Evolutionary conservation across 2,113 vertebrate species (phyloP), one percentile per base, ranked within the genome.

Genomic region (Dicerorhinus sumatrensis): DNA sequence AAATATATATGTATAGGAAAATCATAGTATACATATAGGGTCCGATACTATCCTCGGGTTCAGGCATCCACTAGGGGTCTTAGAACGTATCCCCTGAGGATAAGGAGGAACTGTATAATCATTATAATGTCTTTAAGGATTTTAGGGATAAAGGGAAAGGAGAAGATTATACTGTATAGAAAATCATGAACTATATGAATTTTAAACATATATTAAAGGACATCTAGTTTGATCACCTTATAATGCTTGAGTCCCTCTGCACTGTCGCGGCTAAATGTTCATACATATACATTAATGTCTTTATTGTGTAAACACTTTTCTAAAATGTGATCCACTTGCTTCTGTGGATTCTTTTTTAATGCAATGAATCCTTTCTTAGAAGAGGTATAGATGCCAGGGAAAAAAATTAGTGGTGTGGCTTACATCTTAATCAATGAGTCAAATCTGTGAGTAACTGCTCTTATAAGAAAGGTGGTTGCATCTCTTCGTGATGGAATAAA

Each of bases 301-400:
- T 75, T 72, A 80, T 51, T 36, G 51, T 25, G n/a, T 54, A 54
- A 82, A 42, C 9, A 48, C 3, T 79, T 94, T 42, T 79, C 46
- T 81, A 90, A 86, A 85, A 81, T 23, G 7, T 42, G 36, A 84
- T 80, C 73, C 42, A 29, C 39, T 82, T 89, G 8, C 3, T 18
- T 62, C 46, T 77, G 18, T 27, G 25, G n/a, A 51, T 1, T 91
- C 14, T 62, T 94, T 82, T 33, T 89, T 93, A 94, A 90, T 70
- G 18, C 48, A 60, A 72, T 89, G 76, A 8, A 76, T 96, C 48
- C 39, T 86, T n/a, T 75, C 63, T 94, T 86, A 94, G 84, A 96
- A 96, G 8, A 81, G 75, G 9, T 36, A 91, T 77, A 46, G n/a
- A 89, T 80, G 25, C 6, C 21, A 27, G 73, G 3, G 2, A 39